A percentile compares a stretch with the other conserved stretches of the same genome.
Evolutionary conservation across 2,797 vertebrate genomes (phyloP).

Genomic region (Cuniculus paca): DNA sequence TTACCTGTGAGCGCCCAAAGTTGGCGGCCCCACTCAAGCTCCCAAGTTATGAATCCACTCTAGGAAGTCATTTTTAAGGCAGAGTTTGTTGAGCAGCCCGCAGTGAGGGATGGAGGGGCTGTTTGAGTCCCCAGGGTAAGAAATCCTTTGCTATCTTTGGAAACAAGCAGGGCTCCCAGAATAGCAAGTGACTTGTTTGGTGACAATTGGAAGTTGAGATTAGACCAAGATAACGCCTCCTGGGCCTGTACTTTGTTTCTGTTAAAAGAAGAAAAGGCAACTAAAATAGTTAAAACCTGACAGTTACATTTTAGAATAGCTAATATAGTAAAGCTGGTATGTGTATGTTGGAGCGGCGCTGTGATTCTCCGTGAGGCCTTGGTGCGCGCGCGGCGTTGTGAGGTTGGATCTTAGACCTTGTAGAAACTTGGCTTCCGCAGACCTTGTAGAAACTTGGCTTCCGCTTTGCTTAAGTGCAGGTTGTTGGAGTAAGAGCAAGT

Average conservation of each 20-base stretch:
- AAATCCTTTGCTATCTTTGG: constrained; percentile 79
- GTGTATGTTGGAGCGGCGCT: constrained; percentile 6
- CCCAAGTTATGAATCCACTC: background rate
- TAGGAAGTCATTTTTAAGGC: constrained; percentile 50
- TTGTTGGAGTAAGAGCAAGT: background rate
- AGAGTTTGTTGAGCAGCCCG: background rate
- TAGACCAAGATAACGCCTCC: constrained; percentile 48
- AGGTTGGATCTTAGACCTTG: constrained; percentile 7
- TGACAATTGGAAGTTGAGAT: constrained; percentile 68
- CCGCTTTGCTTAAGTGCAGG: background rate
- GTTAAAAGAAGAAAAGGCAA: background rate
- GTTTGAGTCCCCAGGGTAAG: background rate
- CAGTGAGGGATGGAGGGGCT: too few relatives aligned
- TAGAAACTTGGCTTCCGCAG: background rate
- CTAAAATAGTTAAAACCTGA: background rate
- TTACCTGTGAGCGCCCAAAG: background rate
- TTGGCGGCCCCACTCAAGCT: background rate
- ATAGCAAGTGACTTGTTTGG: constrained; percentile 71
- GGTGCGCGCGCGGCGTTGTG: background rate
- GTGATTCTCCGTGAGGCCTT: background rate
- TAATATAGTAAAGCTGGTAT: background rate
- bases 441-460: constrained; percentile 11
- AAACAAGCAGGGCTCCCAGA: constrained; percentile 67
- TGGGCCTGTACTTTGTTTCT: constrained; percentile 34
- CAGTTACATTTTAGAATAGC: constrained; percentile 49